Conservation (phyloP, 2,797 vertebrate genomes). For the Propithecus deckenii region DNA sequence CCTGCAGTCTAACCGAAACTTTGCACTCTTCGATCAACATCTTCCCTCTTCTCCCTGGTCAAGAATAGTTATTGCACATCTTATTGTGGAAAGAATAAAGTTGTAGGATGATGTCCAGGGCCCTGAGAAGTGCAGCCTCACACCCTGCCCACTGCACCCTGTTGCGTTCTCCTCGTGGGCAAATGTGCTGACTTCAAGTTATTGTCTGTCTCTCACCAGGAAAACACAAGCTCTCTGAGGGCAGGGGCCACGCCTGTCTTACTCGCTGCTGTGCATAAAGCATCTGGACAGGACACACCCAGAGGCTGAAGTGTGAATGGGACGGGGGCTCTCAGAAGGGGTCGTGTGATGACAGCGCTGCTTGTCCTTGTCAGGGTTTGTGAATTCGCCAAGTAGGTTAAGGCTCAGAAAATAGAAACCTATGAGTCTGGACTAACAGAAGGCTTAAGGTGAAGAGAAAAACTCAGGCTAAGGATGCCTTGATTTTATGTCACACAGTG, state of each 20-base stretch:
- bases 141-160: no score
- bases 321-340: background rate
- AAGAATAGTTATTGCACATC: no score
- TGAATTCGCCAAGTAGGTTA: background rate
- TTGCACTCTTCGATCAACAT: no score
- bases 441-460: background rate
- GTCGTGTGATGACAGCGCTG: background rate
- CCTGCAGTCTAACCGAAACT: no score
- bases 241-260: background rate
- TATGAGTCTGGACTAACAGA: background rate
- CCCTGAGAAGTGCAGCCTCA: no score
- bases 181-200: background rate
- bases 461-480: background rate
- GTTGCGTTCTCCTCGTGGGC: background rate
- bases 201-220: background rate
- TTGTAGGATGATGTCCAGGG: no score
- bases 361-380: background rate
- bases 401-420: background rate
- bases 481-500: background rate
- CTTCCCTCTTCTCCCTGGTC: no score
- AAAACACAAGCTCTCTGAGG: background rate
- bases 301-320: background rate
- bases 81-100: no score
- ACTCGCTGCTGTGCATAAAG: rapidly evolving
- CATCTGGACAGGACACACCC: background rate